Percentiles rank a stretch among this genome's conserved stretches.
phyloP scores from a whole-genome alignment of 2,113 vertebrate species.

The Gobiocypris rarus region DNA sequence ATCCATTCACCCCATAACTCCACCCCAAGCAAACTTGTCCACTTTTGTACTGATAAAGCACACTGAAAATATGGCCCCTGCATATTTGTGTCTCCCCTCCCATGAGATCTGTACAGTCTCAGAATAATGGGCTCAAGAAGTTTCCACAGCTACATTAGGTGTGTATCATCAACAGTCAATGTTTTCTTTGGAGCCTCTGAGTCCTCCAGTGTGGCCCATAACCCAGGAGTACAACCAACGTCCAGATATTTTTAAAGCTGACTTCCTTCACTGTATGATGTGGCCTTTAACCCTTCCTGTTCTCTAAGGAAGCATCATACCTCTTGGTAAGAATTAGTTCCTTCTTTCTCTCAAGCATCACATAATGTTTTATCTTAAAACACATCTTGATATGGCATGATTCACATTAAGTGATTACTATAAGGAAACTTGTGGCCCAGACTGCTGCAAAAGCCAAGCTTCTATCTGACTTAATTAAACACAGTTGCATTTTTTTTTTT shows the following conservation, averaged over 20 bases:
- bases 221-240: neutral
- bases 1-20: neutral
- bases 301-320: neutral
- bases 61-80: slow-evolving; percentile 16
- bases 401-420: neutral
- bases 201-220: neutral
- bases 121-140: slow-evolving; percentile 16
- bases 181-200: slow-evolving; percentile 27
- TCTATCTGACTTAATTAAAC: neutral
- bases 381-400: neutral
- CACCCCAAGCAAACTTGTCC: slow-evolving; percentile 18
- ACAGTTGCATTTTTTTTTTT: neutral
- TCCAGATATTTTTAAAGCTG: slow-evolving; percentile 27
- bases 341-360: neutral
- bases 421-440: neutral
- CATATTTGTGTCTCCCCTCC: slow-evolving; percentile 35
- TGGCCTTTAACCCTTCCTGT: slow-evolving; percentile 12
- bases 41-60: slow-evolving; percentile 11
- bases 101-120: slow-evolving; percentile 34
- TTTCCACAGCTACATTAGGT: slow-evolving; percentile 10
- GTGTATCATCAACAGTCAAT: slow-evolving; percentile 13
- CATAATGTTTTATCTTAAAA: neutral
- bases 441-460: neutral
- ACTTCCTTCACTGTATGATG: slow-evolving; percentile 23
- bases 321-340: neutral